A percentile compares a stretch with the other conserved stretches of the same genome.
phyloP scores from a whole-genome alignment of 2,797 vertebrate genomes.

The Pipistrellus kuhlii region DNA sequence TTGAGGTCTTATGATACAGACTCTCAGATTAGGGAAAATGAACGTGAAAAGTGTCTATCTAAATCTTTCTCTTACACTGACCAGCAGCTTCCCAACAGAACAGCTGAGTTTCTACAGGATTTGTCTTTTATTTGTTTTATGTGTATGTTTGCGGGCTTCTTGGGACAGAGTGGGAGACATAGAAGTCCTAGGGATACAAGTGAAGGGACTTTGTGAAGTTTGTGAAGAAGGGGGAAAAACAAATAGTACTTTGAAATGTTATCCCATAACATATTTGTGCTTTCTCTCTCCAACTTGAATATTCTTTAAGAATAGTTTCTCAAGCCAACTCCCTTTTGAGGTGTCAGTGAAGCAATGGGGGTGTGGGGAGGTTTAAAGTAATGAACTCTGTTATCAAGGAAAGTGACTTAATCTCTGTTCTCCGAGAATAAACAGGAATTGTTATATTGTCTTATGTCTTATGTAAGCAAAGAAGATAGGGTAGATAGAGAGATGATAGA shows the following conservation, averaged over 20 bases:
- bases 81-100: not conserved
- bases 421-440: not conserved
- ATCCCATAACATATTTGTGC: not conserved
- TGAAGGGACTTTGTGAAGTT: not conserved
- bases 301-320: slow-evolving; percentile 7
- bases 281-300: slow-evolving; percentile 6
- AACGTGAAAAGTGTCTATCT: not conserved
- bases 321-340: not conserved
- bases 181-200: not conserved
- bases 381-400: not conserved
- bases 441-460: not conserved
- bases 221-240: slow-evolving; percentile 18
- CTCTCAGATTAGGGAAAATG: not conserved
- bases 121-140: not conserved
- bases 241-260: not conserved
- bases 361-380: not conserved
- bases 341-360: not conserved
- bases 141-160: not conserved
- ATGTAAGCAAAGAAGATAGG: not conserved
- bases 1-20: not conserved
- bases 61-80: not conserved
- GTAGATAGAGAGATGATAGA: not conserved
- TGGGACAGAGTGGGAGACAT: not conserved
- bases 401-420: slow-evolving; percentile 21
- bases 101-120: not conserved